These are phyloP conservation scores for Odontocerum albicorne DNA, from an alignment of 2,888 invertebrate species.

Conservation along the genomic window DNA sequence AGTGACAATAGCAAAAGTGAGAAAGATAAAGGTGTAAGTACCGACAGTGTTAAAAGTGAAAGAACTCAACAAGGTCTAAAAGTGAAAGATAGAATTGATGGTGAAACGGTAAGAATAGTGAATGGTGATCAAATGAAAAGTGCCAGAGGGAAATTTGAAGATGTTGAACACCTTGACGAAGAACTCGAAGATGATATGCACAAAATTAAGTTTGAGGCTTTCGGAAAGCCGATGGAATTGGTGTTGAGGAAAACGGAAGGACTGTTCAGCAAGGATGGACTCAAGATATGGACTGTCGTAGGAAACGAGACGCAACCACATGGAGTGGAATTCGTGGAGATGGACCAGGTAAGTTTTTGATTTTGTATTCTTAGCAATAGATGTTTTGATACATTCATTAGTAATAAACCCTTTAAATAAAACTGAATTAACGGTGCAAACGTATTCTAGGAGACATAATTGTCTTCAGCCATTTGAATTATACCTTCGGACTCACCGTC, in stretches of 20 bases:
- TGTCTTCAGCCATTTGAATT: too few relatives aligned
- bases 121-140: conserved; percentile 2
- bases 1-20: conserved; percentile 38
- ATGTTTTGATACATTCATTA: too few relatives aligned
- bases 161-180: conserved; percentile 45
- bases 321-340: conserved; percentile 77
- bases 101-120: conserved; percentile 16
- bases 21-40: conserved; percentile 44
- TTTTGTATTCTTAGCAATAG: too few relatives aligned
- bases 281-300: conserved; percentile 81
- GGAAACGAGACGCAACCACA: conserved; percentile 77
- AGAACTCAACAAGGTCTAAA: conserved; percentile 38
- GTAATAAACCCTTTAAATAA: too few relatives aligned
- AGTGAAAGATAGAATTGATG: conserved; percentile 38
- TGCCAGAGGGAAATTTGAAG: conserved; percentile 40
- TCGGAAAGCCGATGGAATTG: conserved; percentile 75
- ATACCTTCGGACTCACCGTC: too few relatives aligned
- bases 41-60: conserved; percentile 41
- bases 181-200: conserved; percentile 58
- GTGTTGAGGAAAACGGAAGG: conserved; percentile 75
- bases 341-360: conserved; percentile 73
- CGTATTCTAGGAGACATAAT: too few relatives aligned
- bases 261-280: conserved; percentile 72
- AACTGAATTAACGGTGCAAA: too few relatives aligned
- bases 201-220: conserved; percentile 75